A percentile compares a stretch with the other conserved stretches of the same genome.
These are phyloP conservation scores for Pseudomyrmex sp. DNA, from an alignment of 1,140 invertebrate species.

Conservation along the genomic window DNA sequence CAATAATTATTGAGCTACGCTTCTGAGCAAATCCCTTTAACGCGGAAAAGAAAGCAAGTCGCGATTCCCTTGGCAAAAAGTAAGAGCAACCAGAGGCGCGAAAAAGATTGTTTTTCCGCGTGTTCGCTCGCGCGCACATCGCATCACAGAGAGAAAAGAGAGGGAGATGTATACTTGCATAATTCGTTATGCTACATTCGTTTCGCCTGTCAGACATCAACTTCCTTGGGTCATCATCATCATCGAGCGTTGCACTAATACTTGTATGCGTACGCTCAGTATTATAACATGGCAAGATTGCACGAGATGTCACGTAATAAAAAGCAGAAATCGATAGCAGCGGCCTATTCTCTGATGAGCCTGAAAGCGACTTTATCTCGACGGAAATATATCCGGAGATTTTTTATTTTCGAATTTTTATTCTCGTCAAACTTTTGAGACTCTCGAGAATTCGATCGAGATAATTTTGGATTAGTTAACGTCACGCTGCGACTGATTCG, in stretches of 20 bases:
- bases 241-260: not conserved
- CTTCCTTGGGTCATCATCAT: constrained; percentile 22
- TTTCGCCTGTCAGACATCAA: constrained; percentile 45
- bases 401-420: not conserved
- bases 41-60: not conserved
- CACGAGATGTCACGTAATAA: not conserved
- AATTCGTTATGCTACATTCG: constrained; percentile 57
- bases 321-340: constrained; percentile 35
- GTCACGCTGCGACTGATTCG: constrained; percentile 2
- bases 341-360: not conserved
- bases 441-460: constrained; percentile 5
- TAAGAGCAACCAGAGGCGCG: constrained; percentile 51
- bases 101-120: constrained; percentile 55
- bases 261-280: constrained; percentile 24
- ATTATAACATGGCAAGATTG: constrained; percentile 20
- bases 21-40: constrained; percentile 3
- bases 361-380: constrained; percentile 19
- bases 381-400: not conserved
- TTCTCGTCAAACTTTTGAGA: constrained; percentile 13
- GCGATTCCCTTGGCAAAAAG: constrained; percentile 49
- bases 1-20: constrained; percentile 58
- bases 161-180: constrained; percentile 24
- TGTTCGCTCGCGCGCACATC: not conserved
- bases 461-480: constrained; percentile 5
- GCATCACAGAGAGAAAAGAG: constrained; percentile 38